A percentile compares a stretch with the other conserved stretches of the same genome.
Conservation (phyloP, 2,113 vertebrate genomes). For the Paracanthobrama guichenoti region DNA sequence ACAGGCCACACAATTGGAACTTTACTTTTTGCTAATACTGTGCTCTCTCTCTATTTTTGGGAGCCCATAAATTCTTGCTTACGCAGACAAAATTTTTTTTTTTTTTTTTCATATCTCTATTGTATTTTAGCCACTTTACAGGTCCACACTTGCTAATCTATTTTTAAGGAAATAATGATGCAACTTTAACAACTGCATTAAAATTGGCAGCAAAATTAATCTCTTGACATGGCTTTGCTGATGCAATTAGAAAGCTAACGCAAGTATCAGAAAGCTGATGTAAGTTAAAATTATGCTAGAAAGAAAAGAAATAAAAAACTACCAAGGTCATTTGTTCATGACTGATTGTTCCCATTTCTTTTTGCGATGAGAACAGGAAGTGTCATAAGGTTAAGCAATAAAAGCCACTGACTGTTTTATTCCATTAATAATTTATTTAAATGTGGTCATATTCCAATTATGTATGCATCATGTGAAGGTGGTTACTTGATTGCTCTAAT, state of each 20-base stretch:
- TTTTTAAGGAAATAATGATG: conserved; percentile 53
- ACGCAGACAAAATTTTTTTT: conserved; percentile 34
- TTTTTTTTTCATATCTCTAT: conserved; percentile 39
- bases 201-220: conserved; percentile 54
- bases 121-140: conserved; percentile 53
- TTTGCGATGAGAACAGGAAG: background rate
- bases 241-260: conserved; percentile 40
- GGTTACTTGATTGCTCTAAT: background rate
- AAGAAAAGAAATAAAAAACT: background rate
- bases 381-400: background rate
- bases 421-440: background rate
- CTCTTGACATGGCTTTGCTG: conserved; percentile 51
- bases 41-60: conserved; percentile 17
- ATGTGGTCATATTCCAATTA: background rate
- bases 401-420: background rate
- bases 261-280: conserved; percentile 6
- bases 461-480: background rate
- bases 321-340: background rate
- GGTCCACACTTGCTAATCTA: conserved; percentile 52
- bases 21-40: conserved; percentile 41
- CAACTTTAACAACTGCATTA: conserved; percentile 45
- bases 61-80: conserved; percentile 43
- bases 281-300: conserved; percentile 9
- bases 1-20: conserved; percentile 24
- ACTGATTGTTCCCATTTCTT: background rate